Conservation (phyloP, 2,113 vertebrate genomes). For the Zosterops borbonicus region DNA sequence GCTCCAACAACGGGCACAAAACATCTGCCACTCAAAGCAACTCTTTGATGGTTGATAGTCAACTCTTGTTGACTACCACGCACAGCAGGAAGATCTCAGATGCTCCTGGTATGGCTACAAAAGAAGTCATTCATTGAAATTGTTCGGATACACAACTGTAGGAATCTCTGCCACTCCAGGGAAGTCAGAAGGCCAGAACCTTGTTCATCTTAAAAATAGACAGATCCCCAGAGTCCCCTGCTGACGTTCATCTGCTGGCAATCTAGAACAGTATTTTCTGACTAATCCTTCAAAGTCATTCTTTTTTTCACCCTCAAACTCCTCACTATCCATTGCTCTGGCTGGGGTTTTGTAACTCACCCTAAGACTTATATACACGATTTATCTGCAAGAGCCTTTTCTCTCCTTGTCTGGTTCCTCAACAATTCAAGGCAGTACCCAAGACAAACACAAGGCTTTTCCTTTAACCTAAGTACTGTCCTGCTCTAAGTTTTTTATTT, state of each 20-base stretch:
- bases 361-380: not conserved
- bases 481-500: constrained; percentile 30
- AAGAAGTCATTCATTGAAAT: not conserved
- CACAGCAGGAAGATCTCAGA: not conserved
- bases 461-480: not conserved
- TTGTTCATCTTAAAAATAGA: not conserved
- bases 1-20: not conserved
- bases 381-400: not conserved
- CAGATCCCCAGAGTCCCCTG: not conserved
- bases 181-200: not conserved
- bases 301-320: not conserved
- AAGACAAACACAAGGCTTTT: not conserved
- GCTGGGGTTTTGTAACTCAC: not conserved
- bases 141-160: not conserved
- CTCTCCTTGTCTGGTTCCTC: not conserved
- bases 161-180: not conserved
- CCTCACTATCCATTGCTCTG: not conserved
- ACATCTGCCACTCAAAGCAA: not conserved
- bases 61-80: not conserved
- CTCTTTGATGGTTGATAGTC: not conserved
- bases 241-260: not conserved
- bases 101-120: not conserved
- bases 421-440: not conserved
- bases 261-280: constrained; percentile 1
- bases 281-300: not conserved